Conservation (phyloP, 2,113 vertebrate species). For the Istiophorus platypterus region DNA sequence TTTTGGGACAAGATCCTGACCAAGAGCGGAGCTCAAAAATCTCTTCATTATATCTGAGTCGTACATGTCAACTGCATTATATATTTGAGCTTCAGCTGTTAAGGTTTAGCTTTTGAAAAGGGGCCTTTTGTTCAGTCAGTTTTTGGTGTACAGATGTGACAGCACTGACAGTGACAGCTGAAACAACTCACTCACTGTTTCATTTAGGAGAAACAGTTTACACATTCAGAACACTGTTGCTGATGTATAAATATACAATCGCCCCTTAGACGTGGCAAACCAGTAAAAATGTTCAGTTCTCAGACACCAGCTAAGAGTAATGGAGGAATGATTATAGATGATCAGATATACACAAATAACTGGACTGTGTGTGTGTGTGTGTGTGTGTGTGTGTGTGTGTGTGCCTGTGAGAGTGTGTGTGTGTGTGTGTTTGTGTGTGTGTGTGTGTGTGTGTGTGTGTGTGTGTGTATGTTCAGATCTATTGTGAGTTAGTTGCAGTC, state of each 20-base stretch:
- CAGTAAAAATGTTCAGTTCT: no score
- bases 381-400: no score
- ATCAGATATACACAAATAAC: background rate
- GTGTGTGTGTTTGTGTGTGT: background rate
- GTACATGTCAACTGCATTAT: background rate
- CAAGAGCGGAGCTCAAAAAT: conserved; percentile 27
- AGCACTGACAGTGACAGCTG: background rate
- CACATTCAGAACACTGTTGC: background rate
- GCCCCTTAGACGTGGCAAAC: no score
- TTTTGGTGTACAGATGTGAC: background rate
- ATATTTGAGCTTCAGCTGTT: background rate
- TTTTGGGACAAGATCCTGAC: conserved; percentile 44
- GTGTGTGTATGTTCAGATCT: background rate
- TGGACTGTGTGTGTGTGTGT: no score
- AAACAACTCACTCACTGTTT: background rate
- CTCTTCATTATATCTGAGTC: background rate
- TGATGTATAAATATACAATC: background rate
- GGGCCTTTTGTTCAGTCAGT: background rate
- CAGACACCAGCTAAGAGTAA: no score
- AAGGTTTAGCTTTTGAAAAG: background rate
- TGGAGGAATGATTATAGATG: background rate
- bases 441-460: no score
- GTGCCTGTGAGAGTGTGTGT: no score
- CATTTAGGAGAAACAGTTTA: background rate
- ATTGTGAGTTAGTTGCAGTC: background rate